Evolutionary conservation across 2,113 vertebrate genomes (phyloP), one percentile per base, ranked within the genome.

Genomic region (Oryzias javanicus): DNA sequence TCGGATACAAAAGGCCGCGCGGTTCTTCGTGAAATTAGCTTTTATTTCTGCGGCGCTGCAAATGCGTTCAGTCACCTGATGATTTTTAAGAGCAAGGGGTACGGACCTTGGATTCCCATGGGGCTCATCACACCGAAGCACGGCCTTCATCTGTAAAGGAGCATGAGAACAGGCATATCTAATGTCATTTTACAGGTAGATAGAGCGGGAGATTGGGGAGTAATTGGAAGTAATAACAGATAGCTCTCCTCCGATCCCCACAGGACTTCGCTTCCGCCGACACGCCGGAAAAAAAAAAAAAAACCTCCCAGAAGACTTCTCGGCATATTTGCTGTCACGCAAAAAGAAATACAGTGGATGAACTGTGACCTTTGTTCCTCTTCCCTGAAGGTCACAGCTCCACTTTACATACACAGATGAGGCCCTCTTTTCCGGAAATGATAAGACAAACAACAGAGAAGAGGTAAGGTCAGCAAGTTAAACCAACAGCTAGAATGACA

Each of bases 101-200:
- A 57, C 70, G 69, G 79, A 85, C 81, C 70, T 53, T n/a, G 14
- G 72, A 60, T 67, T 84, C 89, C 87, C 83, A 12, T 49, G 83
- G 83, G 89, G 74, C 72, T 79, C 84, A 82, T 88, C 81, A 74
- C 67, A 1, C 49, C 74, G 67, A 68, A 70, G 79, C 76, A 55
- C 74, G 78, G 64, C 61, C 75, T 79, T 86, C 86, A 75, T 86
- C 78, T 73, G 72, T 69, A 72, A 79, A 70, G 72, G 84, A 83
- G 65, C 86, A 81, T 89, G 90, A 76, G 85, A 80, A 88, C 75
- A 88, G 83, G 84, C 89, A 90, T 90, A 87, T 88, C 91, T 89
- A 90, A 92, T 90, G 83, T 86, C 84, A 90, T 91, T 91, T 91
- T 88, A 91, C 89, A 91, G 90, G 90, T 92, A 92, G 90, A 89